A percentile compares a stretch with the other conserved stretches of the same genome.
phyloP scores from a whole-genome alignment of 1,140 invertebrate genomes.

The Ceratosolen solmsi region DNA sequence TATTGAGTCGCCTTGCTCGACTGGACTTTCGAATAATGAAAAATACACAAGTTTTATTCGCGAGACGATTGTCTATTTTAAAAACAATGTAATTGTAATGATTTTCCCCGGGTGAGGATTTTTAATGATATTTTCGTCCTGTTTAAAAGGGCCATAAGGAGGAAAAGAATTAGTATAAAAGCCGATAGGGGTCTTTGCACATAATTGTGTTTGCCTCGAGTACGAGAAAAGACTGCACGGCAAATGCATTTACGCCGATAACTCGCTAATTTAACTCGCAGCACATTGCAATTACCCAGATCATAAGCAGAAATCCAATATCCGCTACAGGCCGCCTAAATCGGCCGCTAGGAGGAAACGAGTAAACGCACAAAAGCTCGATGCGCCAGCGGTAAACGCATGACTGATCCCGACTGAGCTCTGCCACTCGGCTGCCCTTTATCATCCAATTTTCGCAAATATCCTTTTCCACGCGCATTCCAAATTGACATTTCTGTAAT shows the following conservation, averaged over 20 bases:
- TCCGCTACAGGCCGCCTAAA: neutral
- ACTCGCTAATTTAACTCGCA: no score
- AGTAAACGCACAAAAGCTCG: neutral
- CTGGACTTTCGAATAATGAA: neutral
- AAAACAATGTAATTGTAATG: neutral
- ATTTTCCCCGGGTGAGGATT: neutral
- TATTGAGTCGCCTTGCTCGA: neutral
- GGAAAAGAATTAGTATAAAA: constrained; percentile 12
- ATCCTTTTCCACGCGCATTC: no score
- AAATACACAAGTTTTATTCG: neutral
- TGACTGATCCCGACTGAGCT: neutral
- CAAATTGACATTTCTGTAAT: no score
- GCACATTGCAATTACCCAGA: no score
- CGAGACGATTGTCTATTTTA: neutral
- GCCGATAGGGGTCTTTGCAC: neutral
- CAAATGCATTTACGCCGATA: no score
- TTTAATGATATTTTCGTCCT: neutral
- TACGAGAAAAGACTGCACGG: neutral
- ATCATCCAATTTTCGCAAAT: neutral
- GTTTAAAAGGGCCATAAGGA: neutral
- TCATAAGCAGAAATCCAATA: no score
- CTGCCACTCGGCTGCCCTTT: neutral
- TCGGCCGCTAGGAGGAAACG: neutral
- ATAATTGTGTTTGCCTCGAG: neutral
- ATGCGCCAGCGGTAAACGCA: neutral